Evolutionary conservation across 2,113 vertebrate genomes (phyloP).

Genomic region (Merops nubicus): DNA sequence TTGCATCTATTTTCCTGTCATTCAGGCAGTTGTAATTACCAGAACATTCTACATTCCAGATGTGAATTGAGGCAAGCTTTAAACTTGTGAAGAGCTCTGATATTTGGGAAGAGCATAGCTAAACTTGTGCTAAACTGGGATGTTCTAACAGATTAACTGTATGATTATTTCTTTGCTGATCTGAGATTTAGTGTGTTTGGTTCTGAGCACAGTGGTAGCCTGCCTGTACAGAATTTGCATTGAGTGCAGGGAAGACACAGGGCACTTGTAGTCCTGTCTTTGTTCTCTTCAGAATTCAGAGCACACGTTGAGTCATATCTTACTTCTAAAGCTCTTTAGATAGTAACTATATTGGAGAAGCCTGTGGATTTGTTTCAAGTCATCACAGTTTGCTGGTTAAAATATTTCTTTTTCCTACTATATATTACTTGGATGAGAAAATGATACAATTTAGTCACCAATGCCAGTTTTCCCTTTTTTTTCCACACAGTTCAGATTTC

Average conservation of each 20-base stretch:
- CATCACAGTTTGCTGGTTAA: neutral
- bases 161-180: neutral
- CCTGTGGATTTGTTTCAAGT: neutral
- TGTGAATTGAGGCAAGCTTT: neutral
- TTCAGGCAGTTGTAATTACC: neutral
- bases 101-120: neutral
- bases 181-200: neutral
- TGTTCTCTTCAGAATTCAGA: neutral
- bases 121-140: neutral
- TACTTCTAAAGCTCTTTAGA: neutral
- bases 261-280: neutral
- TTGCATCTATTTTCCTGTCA: neutral
- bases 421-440: neutral
- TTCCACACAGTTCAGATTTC: neutral
- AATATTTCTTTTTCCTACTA: neutral
- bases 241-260: neutral
- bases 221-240: neutral
- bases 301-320: neutral
- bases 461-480: neutral
- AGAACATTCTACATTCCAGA: neutral
- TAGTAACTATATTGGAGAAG: neutral
- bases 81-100: neutral
- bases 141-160: neutral
- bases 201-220: accelerated
- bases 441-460: neutral